Evolutionary conservation across 1,140 invertebrate genomes (phyloP).

Genomic region (Pseudomyrmex concolor): DNA sequence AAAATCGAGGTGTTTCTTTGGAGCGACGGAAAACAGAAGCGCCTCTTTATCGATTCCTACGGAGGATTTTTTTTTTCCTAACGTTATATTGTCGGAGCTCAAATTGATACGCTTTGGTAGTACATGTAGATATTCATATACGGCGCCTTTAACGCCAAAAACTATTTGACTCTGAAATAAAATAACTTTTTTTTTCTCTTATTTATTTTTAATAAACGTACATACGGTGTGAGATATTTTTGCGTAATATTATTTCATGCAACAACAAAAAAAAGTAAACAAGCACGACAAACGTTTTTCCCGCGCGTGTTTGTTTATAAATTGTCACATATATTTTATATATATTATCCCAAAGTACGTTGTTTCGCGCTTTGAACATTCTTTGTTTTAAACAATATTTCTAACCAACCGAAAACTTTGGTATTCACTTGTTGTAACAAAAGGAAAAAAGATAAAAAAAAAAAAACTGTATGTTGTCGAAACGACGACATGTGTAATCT

Average conservation of each 20-base stretch:
- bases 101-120: constrained; percentile 32
- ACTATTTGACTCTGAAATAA: constrained; percentile 23
- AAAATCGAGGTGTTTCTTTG: constrained; percentile 36
- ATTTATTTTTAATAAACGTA: constrained; percentile 1
- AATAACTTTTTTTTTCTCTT: neutral
- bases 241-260: neutral
- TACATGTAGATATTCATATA: constrained; percentile 18
- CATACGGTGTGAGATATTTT: neutral
- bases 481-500: neutral
- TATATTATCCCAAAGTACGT: too few relatives aligned
- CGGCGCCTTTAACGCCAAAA: constrained; percentile 22
- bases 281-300: too few relatives aligned
- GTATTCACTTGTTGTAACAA: neutral
- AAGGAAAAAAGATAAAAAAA: constrained; percentile 11
- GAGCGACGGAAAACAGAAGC: constrained; percentile 35
- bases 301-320: too few relatives aligned
- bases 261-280: too few relatives aligned
- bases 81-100: constrained; percentile 37
- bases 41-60: constrained; percentile 27
- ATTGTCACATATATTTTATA: too few relatives aligned
- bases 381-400: neutral
- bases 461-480: neutral
- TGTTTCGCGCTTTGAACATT: neutral
- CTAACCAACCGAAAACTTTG: neutral
- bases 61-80: constrained; percentile 10